Evolutionary conservation across 2,888 invertebrate genomes (phyloP).

Genomic region (Hecatera dysodea): DNA sequence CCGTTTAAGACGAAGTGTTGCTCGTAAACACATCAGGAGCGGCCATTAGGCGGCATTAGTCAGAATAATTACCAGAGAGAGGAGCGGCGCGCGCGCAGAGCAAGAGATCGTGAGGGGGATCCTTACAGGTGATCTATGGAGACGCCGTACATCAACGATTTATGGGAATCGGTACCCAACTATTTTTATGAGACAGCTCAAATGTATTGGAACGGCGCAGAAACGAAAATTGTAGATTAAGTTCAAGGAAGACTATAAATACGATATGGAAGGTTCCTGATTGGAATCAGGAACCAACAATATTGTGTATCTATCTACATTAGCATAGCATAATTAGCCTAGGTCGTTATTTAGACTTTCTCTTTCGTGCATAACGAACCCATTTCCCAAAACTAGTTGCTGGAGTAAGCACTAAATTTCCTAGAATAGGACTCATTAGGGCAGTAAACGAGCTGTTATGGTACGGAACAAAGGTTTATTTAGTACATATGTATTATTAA

Average conservation of each 20-base stretch:
- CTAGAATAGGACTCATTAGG: conserved; percentile 59
- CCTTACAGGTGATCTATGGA: conserved; percentile 61
- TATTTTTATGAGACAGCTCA: conserved; percentile 52
- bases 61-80: conserved; percentile 73
- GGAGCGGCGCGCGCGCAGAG: conserved; percentile 44
- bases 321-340: conserved; percentile 53
- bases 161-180: conserved; percentile 44
- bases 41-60: conserved; percentile 75
- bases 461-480: conserved; percentile 50
- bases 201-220: conserved; percentile 23
- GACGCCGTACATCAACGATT: conserved; percentile 44
- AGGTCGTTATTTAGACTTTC: conserved; percentile 58
- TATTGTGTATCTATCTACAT: conserved; percentile 35
- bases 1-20: conserved; percentile 64
- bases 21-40: conserved; percentile 77
- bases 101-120: conserved; percentile 28
- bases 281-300: conserved; percentile 43
- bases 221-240: conserved; percentile 7
- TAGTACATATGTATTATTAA: conserved; percentile 58
- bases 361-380: conserved; percentile 54
- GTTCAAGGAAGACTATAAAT: conserved; percentile 26
- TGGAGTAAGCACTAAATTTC: conserved; percentile 40
- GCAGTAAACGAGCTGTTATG: conserved; percentile 51
- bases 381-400: conserved; percentile 57
- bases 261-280: conserved; percentile 22